Percentiles rank a stretch among this genome's conserved stretches.
Evolutionary conservation across 2,888 invertebrate genomes (phyloP).

Genomic region (Eupithecia tripunctaria): DNA sequence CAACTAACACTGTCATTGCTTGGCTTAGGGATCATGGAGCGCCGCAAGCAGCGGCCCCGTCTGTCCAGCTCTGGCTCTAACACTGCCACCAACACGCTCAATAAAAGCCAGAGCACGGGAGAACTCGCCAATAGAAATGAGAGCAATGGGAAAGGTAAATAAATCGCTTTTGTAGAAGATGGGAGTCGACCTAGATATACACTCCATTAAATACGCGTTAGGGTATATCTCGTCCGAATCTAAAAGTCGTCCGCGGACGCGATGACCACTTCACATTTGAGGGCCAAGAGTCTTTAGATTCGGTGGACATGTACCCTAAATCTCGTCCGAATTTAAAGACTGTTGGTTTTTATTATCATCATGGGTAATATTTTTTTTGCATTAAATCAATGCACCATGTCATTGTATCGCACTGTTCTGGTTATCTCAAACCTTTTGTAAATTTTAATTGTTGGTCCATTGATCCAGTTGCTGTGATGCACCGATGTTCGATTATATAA

Average conservation of each 20-base stretch:
- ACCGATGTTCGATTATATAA: neutral
- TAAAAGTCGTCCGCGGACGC: too few species aligned
- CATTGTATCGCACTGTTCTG: neutral
- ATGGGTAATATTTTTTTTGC: too few species aligned
- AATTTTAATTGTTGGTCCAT: neutral
- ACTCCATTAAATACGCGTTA: too few species aligned
- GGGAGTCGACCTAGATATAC: too few species aligned
- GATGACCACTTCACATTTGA: too few species aligned
- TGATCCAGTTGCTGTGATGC: neutral
- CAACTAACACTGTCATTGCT: slow-evolving; percentile 56
- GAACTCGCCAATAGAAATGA: slow-evolving; percentile 81
- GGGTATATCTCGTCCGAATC: too few species aligned
- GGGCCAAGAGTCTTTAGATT: too few species aligned
- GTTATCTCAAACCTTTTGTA: neutral
- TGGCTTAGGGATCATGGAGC: slow-evolving; percentile 79
- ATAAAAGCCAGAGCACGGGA: slow-evolving; percentile 84
- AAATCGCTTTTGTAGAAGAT: neutral
- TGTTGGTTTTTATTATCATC: too few species aligned
- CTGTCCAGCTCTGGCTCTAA: slow-evolving; percentile 65
- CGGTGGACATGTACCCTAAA: too few species aligned
- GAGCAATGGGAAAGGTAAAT: slow-evolving; percentile 63
- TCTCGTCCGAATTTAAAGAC: too few species aligned
- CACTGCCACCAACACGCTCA: slow-evolving; percentile 66
- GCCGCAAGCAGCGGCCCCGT: slow-evolving; percentile 75
- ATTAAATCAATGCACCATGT: neutral